Conservation (phyloP, 2,888 invertebrate genomes). For the Drosophila algonquin region DNA sequence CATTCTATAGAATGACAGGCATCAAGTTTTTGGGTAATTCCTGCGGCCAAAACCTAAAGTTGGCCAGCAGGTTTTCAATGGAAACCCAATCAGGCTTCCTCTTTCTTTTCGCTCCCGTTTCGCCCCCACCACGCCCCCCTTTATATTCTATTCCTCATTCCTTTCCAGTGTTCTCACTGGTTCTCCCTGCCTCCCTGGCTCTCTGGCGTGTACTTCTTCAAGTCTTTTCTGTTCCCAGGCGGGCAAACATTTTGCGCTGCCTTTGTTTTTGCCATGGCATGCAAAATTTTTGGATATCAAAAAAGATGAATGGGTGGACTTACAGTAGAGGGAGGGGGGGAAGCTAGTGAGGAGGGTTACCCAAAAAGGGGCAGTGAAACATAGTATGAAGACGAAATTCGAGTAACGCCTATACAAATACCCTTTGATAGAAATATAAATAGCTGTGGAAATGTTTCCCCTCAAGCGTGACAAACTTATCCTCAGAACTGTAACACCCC, state of each 20-base stretch:
- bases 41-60: slow-evolving; percentile 30
- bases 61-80: slow-evolving; percentile 22
- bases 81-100: slow-evolving; percentile 52
- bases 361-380: slow-evolving; percentile 2
- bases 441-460: no score
- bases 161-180: background rate
- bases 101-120: background rate
- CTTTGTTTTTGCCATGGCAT: slow-evolving; percentile 63
- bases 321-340: no score
- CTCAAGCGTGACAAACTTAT: background rate
- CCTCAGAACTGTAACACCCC: background rate
- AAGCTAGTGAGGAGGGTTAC: background rate
- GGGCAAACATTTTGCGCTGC: slow-evolving; percentile 59
- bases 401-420: background rate
- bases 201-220: slow-evolving; percentile 2
- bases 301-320: slow-evolving; percentile 7
- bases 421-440: no score
- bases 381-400: background rate
- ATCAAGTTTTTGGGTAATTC: slow-evolving; percentile 45
- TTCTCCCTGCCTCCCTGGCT: background rate
- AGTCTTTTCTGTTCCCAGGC: slow-evolving; percentile 27
- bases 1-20: background rate
- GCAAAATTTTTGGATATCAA: slow-evolving; percentile 47
- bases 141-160: background rate
- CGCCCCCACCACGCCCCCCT: background rate